Evolutionary conservation across 2,797 vertebrate species (phyloP).

Genomic region (Tympanoctomys barrerae): DNA sequence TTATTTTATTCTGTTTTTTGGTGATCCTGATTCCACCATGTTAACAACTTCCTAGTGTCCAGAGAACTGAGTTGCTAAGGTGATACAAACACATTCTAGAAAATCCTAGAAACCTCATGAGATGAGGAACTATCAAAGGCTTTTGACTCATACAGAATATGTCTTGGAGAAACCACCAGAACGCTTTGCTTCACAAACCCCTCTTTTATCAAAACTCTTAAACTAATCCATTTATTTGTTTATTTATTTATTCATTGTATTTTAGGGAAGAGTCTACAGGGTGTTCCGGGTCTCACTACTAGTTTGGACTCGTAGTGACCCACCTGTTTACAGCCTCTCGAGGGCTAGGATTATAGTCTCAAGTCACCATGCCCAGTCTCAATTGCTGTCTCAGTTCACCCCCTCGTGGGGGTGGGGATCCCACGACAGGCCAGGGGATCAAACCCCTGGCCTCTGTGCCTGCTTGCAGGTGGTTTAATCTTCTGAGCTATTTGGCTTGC

Average conservation of each 20-base stretch:
- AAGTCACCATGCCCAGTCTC: no score
- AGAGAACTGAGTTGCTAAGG: neutral
- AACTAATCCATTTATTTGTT: neutral
- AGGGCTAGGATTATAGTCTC: no score
- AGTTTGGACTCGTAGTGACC: no score
- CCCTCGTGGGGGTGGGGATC: no score
- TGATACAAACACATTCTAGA: slow-evolving; percentile 5
- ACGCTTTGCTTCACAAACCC: neutral
- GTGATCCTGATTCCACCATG: neutral
- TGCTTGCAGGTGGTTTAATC: no score
- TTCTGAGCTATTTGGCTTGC: no score
- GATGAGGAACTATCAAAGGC: neutral
- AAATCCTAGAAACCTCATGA: slow-evolving; percentile 3
- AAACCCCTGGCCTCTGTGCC: no score
- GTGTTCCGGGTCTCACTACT: no score
- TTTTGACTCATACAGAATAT: neutral
- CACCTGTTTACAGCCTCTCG: no score
- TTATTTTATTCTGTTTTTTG: slow-evolving; percentile 17
- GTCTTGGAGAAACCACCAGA: neutral
- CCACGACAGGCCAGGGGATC: no score
- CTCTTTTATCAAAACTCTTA: neutral
- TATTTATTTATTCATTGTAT: neutral
- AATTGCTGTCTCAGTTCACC: no score
- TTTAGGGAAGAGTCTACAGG: no score
- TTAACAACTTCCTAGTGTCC: neutral